Base-by-base conservation (phyloP, 2,113 vertebrate genomes). In the Peromyscus maniculatus region DNA sequence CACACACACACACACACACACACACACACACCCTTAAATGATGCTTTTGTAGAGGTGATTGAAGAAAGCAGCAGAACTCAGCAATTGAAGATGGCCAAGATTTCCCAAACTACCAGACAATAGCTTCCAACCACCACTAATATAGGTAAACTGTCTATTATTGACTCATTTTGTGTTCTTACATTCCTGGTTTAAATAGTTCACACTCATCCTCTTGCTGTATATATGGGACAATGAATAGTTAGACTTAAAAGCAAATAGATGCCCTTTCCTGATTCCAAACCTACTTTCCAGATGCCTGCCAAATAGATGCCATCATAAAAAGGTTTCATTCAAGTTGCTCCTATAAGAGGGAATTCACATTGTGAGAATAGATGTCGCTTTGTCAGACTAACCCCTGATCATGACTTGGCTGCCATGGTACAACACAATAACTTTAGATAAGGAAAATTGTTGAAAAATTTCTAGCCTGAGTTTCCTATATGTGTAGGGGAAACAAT, bases 131-230 rank as follows among this genome's bases (percentile, higher is more conserved):
- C 28, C 28, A 43, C 36, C 46, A 6, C 19, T 13, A 11, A 17
- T 39, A 10, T n/a, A 21, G 78, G 24, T 71, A 6, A 86, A 28
- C 0, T 3, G 19, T 0, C 5, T 79, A n/a, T 24, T 0, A 0
- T 1, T 13, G 52, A 31, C 5, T 15, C 10, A 26, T 1, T 24
- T 24, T 75, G 0, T 15, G 19, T 12, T 31, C 5, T 21, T 0
- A 46, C 22, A 13, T 43, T 17, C 0, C 11, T 36, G 33, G 33
- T 49, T 31, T 1, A 24, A 83, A 11, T 0, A 2, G 24, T 49
- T 13, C 22, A 17, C 9, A 31, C 43, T 24, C 2, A 0, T 0
- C 15, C 49, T 49, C 11, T 36, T 46, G 7, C 66, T 82, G 3
- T 17, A 0, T 0, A 11, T 1, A 7, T 36, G 24, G 71, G 15